Percentiles rank a stretch among this genome's conserved stretches.
Evolutionary conservation across 1,140 invertebrate species (phyloP).

Genomic region (Drosophila repleta): DNA sequence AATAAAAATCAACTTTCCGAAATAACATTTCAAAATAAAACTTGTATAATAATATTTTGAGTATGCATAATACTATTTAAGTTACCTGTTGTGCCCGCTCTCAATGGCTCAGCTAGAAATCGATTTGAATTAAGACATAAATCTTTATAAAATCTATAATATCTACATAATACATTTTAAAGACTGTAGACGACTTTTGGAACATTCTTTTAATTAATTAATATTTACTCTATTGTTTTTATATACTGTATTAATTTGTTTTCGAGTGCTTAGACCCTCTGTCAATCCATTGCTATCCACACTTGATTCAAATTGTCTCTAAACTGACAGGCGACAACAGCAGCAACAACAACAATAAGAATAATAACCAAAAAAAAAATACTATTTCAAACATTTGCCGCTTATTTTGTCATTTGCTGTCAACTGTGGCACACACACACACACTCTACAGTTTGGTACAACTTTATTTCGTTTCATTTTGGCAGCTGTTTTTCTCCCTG

Average conservation of each 20-base stretch:
- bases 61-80: too few relatives aligned
- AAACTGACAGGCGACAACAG: conserved; percentile 32
- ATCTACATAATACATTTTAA: too few relatives aligned
- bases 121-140: too few relatives aligned
- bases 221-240: too few relatives aligned
- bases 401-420: conserved; percentile 81
- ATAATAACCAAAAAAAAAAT: conserved; percentile 42
- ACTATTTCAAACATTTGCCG: conserved; percentile 72
- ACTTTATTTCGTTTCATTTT: conserved; percentile 71
- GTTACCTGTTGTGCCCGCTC: too few relatives aligned
- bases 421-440: conserved; percentile 52
- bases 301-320: conserved; percentile 36
- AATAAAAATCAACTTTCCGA: neutral
- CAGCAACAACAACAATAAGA: conserved; percentile 20
- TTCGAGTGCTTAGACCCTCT: neutral
- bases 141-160: too few relatives aligned
- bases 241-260: too few relatives aligned
- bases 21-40: neutral
- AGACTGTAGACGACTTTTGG: too few relatives aligned
- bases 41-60: too few relatives aligned
- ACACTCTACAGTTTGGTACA: conserved; percentile 35
- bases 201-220: too few relatives aligned
- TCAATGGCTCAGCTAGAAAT: too few relatives aligned
- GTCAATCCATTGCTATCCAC: conserved; percentile 2
- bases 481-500: conserved; percentile 64